Evolutionary conservation across 2,888 invertebrate species (phyloP).

Genomic region (Penaeus monodon): DNA sequence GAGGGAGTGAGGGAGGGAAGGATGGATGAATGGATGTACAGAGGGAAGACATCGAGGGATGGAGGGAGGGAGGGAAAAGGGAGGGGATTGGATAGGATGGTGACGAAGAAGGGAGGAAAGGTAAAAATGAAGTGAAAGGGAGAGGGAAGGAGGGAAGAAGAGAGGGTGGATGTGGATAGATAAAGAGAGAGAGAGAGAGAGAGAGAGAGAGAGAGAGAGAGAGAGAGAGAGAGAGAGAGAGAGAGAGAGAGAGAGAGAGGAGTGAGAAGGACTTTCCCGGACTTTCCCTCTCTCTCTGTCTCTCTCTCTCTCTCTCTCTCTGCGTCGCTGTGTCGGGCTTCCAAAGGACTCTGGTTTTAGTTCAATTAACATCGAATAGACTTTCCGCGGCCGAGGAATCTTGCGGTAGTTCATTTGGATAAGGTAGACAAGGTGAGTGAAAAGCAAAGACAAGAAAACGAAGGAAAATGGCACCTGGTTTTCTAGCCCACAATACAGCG

Average conservation of each 20-base stretch:
- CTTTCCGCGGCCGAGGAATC: not conserved
- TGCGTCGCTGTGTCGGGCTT: not conserved
- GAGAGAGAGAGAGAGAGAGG: slow-evolving; percentile 7
- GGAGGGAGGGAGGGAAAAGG: too few species aligned
- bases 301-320: not conserved
- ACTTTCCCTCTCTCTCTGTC: slow-evolving; percentile 3
- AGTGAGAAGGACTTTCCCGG: not conserved
- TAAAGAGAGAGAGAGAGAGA: not conserved
- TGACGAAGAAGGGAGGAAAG: too few species aligned
- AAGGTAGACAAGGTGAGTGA: slow-evolving; percentile 50
- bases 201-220: slow-evolving; percentile 4
- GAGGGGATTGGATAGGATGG: too few species aligned
- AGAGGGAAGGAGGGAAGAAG: too few species aligned
- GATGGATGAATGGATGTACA: too few species aligned
- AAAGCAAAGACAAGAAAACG: slow-evolving; percentile 56
- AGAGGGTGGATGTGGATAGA: too few species aligned
- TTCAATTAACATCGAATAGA: not conserved
- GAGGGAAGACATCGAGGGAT: too few species aligned
- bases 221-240: not conserved
- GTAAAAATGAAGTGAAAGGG: too few species aligned
- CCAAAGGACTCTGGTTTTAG: not conserved
- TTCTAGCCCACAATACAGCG: slow-evolving; percentile 54
- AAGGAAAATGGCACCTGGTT: slow-evolving; percentile 52
- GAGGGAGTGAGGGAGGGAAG: too few species aligned
- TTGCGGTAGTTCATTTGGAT: slow-evolving; percentile 35